A percentile compares a stretch with the other conserved stretches of the same genome.
These are phyloP conservation scores for Aphodius sticticus DNA, from an alignment of 2,888 invertebrate genomes.

Conservation along the genomic window DNA sequence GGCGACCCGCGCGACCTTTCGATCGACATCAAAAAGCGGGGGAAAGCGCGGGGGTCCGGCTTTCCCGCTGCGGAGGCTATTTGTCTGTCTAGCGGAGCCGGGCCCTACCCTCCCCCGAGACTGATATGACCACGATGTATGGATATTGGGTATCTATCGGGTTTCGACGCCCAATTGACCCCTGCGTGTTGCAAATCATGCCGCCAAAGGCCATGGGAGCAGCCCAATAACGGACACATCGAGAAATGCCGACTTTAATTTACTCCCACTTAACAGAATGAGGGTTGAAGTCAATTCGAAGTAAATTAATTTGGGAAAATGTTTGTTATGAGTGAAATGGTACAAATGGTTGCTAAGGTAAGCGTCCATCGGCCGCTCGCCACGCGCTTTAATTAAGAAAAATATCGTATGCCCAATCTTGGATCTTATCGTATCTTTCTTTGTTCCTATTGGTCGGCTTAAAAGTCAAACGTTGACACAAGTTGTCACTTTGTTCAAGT, in stretches of 20 bases:
- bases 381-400: too few species aligned
- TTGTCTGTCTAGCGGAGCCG: neutral
- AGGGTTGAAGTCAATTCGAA: too few species aligned
- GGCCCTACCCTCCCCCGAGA: neutral
- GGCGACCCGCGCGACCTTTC: neutral
- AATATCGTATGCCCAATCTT: too few species aligned
- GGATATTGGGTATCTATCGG: slow-evolving; percentile 4
- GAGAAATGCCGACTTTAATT: neutral
- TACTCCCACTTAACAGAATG: neutral
- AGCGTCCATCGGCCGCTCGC: too few species aligned
- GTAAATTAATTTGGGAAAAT: too few species aligned
- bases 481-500: too few species aligned
- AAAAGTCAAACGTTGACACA: too few species aligned
- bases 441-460: too few species aligned
- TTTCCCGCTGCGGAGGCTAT: neutral
- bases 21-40: neutral
- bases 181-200: neutral
- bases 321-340: too few species aligned
- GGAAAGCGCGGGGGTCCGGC: neutral
- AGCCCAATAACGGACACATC: neutral
- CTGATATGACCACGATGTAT: neutral
- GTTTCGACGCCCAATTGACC: neutral
- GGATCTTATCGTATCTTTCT: too few species aligned
- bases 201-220: neutral
- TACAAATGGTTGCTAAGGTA: too few species aligned